Evolutionary conservation across 1,140 invertebrate genomes (phyloP).

Genomic region (Venustaconcha ellipsiformis): DNA sequence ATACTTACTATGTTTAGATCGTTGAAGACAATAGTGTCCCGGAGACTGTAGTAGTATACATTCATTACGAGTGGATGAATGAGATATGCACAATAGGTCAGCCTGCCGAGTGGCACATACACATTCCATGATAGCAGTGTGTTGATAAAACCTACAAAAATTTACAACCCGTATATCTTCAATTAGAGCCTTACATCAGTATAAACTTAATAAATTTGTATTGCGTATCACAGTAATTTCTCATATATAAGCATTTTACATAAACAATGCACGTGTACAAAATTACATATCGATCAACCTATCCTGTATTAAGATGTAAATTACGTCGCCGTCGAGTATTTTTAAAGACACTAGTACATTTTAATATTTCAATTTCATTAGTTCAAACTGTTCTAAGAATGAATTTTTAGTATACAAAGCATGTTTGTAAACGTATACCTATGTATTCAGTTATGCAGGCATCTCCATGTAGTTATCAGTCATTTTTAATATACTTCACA

Average conservation of each 20-base stretch:
- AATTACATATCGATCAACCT: too few relatives aligned
- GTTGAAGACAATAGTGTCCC: conserved; percentile 8
- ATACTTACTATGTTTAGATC: conserved; percentile 34
- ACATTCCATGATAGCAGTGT: too few relatives aligned
- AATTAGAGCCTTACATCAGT: neutral
- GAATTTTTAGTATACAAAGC: too few relatives aligned
- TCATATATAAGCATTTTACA: neutral
- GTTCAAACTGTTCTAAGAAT: too few relatives aligned
- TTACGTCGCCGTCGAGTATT: too few relatives aligned
- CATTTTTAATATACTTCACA: too few relatives aligned
- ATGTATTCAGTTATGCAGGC: too few relatives aligned
- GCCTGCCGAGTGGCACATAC: conserved; percentile 84
- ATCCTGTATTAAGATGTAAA: too few relatives aligned
- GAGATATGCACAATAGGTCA: conserved; percentile 92
- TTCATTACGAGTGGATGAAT: conserved; percentile 76
- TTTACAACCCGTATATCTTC: neutral
- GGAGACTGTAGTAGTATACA: conserved; percentile 14
- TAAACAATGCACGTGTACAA: neutral
- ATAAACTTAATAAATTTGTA: neutral
- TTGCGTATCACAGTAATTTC: neutral
- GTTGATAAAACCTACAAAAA: conserved; percentile 18
- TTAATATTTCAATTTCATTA: too few relatives aligned
- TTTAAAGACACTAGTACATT: too few relatives aligned
- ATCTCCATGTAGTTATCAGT: too few relatives aligned
- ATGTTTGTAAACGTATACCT: too few relatives aligned